phyloP scores from a whole-genome alignment of 2,888 invertebrate species.

The Entomobrya multifasciata region DNA sequence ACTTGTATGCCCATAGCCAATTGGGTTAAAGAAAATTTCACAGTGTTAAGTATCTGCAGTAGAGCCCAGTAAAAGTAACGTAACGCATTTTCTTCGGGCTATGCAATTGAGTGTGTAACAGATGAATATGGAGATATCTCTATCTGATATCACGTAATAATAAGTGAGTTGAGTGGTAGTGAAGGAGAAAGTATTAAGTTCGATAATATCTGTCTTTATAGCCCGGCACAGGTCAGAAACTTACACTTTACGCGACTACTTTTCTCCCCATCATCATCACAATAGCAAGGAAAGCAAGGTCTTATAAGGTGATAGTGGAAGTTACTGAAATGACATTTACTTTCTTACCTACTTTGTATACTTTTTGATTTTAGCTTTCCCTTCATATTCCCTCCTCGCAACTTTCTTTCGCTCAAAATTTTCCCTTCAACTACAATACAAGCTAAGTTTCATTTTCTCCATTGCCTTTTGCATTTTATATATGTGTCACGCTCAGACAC shows the following conservation, averaged over 20 bases:
- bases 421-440: background rate
- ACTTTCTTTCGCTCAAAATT: background rate
- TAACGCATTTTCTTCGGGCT: background rate
- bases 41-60: background rate
- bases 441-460: too few species aligned
- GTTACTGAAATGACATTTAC: slow-evolving; percentile 10
- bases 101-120: background rate
- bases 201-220: slow-evolving; percentile 10
- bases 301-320: background rate
- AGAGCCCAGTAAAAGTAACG: background rate
- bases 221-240: slow-evolving; percentile 11
- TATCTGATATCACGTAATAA: slow-evolving; percentile 5
- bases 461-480: background rate
- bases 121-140: slow-evolving; percentile 15
- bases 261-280: slow-evolving; percentile 10
- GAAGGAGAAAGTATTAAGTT: slow-evolving; percentile 5
- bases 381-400: background rate
- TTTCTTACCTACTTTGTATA: background rate
- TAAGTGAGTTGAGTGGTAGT: background rate
- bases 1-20: background rate
- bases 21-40: background rate
- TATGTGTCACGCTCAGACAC: background rate
- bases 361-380: slow-evolving; percentile 34
- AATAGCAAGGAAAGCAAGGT: background rate
- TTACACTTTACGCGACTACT: background rate